Percentiles rank a stretch among this genome's conserved stretches.
Evolutionary conservation across 2,113 vertebrate genomes (phyloP).

Genomic region (Hippocampus abdominalis): DNA sequence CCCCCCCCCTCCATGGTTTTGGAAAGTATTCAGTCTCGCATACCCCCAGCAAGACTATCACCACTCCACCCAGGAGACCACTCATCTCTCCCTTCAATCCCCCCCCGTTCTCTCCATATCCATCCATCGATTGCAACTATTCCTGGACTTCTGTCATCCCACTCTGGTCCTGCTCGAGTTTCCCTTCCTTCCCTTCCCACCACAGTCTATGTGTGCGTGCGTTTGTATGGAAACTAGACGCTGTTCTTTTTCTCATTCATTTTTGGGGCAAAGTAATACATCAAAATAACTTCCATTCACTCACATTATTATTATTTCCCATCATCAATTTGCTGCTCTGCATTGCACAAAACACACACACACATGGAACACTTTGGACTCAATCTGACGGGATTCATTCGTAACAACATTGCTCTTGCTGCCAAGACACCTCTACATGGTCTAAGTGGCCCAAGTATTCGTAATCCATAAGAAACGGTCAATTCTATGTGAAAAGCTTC

Average conservation of each 20-base stretch:
- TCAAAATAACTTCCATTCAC: background rate
- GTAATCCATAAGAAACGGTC: constrained; percentile 58
- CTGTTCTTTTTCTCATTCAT: constrained; percentile 33
- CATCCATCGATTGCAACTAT: constrained; percentile 87
- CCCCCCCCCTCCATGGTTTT: constrained; percentile 63
- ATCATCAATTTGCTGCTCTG: background rate
- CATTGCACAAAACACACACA: background rate
- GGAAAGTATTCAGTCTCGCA: constrained; percentile 84
- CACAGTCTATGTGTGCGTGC: constrained; percentile 22
- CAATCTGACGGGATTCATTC: constrained; percentile 51
- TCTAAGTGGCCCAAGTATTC: constrained; percentile 58
- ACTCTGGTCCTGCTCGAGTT: constrained; percentile 66
- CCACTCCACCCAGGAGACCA: constrained; percentile 86
- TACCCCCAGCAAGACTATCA: constrained; percentile 86
- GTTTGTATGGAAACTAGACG: constrained; percentile 11
- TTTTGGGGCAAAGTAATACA: background rate
- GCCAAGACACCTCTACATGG: constrained; percentile 49
- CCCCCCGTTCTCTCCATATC: constrained; percentile 64
- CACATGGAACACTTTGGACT: background rate
- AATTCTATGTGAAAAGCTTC: constrained; percentile 49
- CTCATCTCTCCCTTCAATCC: constrained; percentile 76
- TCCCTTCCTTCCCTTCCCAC: constrained; percentile 70
- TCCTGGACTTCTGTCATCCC: constrained; percentile 85
- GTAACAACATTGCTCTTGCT: constrained; percentile 34
- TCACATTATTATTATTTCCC: background rate